Evolutionary conservation across 2,888 invertebrate species (phyloP).

Genomic region (Sisyra terminalis): DNA sequence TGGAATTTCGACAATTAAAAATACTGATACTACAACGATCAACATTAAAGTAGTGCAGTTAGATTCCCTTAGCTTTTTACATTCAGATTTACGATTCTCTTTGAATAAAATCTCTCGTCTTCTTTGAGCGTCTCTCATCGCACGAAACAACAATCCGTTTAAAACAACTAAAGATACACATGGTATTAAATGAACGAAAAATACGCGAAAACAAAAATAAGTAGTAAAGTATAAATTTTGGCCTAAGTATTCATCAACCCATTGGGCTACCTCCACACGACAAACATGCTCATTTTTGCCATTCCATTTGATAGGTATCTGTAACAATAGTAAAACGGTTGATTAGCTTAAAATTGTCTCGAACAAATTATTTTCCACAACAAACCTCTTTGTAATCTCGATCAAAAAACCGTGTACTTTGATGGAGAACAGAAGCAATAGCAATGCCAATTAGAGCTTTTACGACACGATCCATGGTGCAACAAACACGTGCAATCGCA

Average conservation of each 20-base stretch:
- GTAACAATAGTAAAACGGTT: slow-evolving; percentile 18
- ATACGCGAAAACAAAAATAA: slow-evolving; percentile 71
- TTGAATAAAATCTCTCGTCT: slow-evolving; percentile 45
- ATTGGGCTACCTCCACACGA: slow-evolving; percentile 42
- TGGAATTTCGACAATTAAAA: slow-evolving; percentile 69
- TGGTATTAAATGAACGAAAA: slow-evolving; percentile 84
- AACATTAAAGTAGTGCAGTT: slow-evolving; percentile 80
- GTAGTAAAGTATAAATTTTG: slow-evolving; percentile 64
- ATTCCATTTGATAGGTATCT: slow-evolving; percentile 51
- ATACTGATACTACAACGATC: slow-evolving; percentile 73
- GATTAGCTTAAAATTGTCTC: neutral
- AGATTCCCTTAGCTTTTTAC: slow-evolving; percentile 58
- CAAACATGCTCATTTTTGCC: slow-evolving; percentile 50
- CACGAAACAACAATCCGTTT: slow-evolving; percentile 72
- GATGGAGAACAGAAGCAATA: slow-evolving; percentile 62
- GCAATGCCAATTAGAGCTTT: slow-evolving; percentile 67
- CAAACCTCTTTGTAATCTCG: slow-evolving; percentile 31
- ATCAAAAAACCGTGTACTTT: slow-evolving; percentile 71
- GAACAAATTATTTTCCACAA: slow-evolving; percentile 11
- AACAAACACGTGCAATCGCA: slow-evolving; percentile 69
- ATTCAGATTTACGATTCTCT: slow-evolving; percentile 63
- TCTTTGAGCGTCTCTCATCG: slow-evolving; percentile 66
- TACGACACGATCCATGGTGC: slow-evolving; percentile 54
- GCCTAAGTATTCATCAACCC: slow-evolving; percentile 50
- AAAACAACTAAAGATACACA: slow-evolving; percentile 78